phyloP scores from a whole-genome alignment of 2,113 vertebrate species.

The Trogon surrucura region DNA sequence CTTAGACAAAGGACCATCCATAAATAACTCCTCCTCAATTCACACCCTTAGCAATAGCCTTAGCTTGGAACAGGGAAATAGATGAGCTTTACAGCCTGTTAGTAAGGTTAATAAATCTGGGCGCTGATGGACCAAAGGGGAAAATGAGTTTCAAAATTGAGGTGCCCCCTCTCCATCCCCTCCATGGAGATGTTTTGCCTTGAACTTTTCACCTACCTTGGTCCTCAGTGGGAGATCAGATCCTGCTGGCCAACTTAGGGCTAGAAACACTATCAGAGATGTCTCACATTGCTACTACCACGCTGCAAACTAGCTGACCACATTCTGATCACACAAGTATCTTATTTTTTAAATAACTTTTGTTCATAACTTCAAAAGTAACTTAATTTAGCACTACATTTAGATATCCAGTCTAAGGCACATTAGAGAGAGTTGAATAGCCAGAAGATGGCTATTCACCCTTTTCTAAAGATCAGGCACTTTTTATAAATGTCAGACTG shows the following conservation, averaged over 20 bases:
- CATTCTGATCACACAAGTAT: neutral
- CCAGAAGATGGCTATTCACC: neutral
- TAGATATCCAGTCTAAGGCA: neutral
- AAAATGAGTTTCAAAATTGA: conserved; percentile 55
- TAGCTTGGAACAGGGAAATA: conserved; percentile 24
- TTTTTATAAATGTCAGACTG: neutral
- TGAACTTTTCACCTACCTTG: conserved; percentile 20
- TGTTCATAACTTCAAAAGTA: neutral
- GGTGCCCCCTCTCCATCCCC: neutral
- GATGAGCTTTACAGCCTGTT: conserved; percentile 18
- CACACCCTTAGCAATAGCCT: conserved; percentile 37
- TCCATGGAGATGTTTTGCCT: neutral
- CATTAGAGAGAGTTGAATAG: neutral
- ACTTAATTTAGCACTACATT: neutral
- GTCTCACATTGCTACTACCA: neutral
- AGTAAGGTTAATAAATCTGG: conserved; percentile 59
- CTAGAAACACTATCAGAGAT: neutral
- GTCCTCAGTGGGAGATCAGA: neutral
- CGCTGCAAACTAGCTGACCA: neutral
- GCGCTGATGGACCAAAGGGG: neutral
- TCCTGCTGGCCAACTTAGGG: neutral
- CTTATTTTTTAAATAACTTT: neutral
- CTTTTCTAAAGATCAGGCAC: neutral
- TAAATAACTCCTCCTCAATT: conserved; percentile 43
- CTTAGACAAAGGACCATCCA: conserved; percentile 47